Evolutionary conservation across 2,888 invertebrate species (phyloP).

Genomic region (Drosophila fulvimacula): DNA sequence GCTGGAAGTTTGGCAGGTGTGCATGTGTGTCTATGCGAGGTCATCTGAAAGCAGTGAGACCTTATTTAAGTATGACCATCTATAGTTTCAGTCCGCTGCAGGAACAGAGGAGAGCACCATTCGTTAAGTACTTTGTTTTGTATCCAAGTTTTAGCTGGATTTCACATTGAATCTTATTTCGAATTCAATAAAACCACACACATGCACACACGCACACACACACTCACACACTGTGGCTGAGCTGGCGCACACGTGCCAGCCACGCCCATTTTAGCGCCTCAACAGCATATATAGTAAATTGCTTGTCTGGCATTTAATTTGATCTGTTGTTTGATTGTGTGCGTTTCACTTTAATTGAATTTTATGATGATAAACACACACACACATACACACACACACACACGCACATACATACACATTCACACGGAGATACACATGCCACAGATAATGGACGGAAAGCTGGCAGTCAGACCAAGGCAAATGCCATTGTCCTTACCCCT

Average conservation of each 20-base stretch:
- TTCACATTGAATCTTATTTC: constrained; percentile 56
- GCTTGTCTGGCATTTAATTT: constrained; percentile 80
- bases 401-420: constrained; percentile 1
- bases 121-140: constrained; percentile 25
- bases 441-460: constrained; percentile 32
- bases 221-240: constrained; percentile 12
- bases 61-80: constrained; percentile 45
- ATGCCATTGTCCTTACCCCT: background rate
- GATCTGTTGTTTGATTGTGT: constrained; percentile 80
- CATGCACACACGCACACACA: constrained; percentile 9
- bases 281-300: constrained; percentile 68
- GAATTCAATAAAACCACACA: constrained; percentile 55
- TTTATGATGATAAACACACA: constrained; percentile 73
- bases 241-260: constrained; percentile 41
- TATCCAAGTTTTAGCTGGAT: constrained; percentile 33
- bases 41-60: constrained; percentile 18
- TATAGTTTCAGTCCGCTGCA: constrained; percentile 8
- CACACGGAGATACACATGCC: constrained; percentile 3
- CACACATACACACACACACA: constrained; percentile 25
- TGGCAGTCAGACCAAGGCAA: constrained; percentile 22
- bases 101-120: background rate
- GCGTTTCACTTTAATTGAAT: constrained; percentile 79
- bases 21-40: constrained; percentile 4
- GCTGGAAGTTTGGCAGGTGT: constrained; percentile 33
- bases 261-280: constrained; percentile 59